phyloP scores from a whole-genome alignment of 2,797 vertebrate species.

The Heterohyrax brucei region DNA sequence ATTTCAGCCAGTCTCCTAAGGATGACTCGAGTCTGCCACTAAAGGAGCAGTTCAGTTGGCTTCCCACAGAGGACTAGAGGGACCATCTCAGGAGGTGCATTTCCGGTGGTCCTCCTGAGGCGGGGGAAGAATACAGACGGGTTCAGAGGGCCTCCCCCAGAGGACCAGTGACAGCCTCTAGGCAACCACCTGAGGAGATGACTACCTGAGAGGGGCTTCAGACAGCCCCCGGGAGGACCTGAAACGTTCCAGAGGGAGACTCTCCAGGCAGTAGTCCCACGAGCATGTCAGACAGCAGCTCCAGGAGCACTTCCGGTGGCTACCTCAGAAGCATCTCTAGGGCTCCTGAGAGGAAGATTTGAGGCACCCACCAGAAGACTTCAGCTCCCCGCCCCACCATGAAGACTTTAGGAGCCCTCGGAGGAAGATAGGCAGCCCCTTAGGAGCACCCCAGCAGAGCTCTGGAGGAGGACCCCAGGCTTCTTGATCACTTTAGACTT shows the following conservation, averaged over 20 bases:
- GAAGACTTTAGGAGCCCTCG: slow-evolving; percentile 81
- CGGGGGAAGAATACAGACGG: background rate
- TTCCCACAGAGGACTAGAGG: background rate
- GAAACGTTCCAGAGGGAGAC: slow-evolving; percentile 48
- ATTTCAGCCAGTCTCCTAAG: slow-evolving; percentile 73
- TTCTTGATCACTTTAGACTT: slow-evolving; percentile 87
- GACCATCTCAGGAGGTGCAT: background rate
- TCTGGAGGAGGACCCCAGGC: slow-evolving; percentile 84
- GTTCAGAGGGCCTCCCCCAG: slow-evolving; percentile 25
- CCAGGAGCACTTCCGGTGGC: slow-evolving; percentile 33
- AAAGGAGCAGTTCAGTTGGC: slow-evolving; percentile 24
- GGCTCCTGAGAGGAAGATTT: slow-evolving; percentile 87
- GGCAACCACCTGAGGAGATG: background rate
- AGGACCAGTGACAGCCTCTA: background rate
- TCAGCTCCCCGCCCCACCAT: slow-evolving; percentile 82
- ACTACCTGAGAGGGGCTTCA: background rate
- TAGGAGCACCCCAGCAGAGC: slow-evolving; percentile 70
- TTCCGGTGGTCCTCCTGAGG: background rate
- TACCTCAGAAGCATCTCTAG: slow-evolving; percentile 87
- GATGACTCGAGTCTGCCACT: slow-evolving; percentile 45
- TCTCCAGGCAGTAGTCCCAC: background rate
- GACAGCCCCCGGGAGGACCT: background rate
- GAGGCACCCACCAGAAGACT: slow-evolving; percentile 86
- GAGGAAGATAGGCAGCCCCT: background rate
- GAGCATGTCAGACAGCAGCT: slow-evolving; percentile 49